Evolutionary conservation across 2,113 vertebrate genomes (phyloP), one percentile per base, ranked within the genome.

Genomic region (Lutjanus erythropterus): DNA sequence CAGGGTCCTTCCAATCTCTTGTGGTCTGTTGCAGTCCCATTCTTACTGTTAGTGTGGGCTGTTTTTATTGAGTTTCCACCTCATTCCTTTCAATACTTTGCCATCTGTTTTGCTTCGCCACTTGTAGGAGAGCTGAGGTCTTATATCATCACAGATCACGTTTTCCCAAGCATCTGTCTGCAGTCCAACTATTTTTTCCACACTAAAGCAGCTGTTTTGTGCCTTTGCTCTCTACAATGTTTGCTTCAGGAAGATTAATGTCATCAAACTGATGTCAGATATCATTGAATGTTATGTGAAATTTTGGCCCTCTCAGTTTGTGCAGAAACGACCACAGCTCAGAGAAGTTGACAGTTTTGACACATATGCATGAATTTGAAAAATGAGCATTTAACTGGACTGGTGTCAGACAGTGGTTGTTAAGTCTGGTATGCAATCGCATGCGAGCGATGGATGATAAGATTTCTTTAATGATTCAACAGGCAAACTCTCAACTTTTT

Each of bases 61-160:
- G 4, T 71, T 80, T 64, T 52, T 44, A 69, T 67, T 53, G n/a
- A 52, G 12, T 85, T 85, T 70, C 25, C 39, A 9, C 52, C 64
- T 44, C 9, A 23, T 67, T 81, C 27, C 52, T 69, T 69, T 14
- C 56, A 85, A 65, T 59, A 67, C 44, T 41, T 60, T 68, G 25
- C 82, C 74, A 58, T 91, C 78, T 84, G 60, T 58, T 83, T 81
- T 62, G 62, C 67, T 71, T 78, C 25, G 18, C 37, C 52, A 62
- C 62, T 78, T 71, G 47, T 69, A 75, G 61, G 23, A 65, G 55
- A 77, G 71, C 66, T 52, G 35, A 55, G 80, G 79, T 61, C 56
- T 71, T 75, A 70, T 47, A 78, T 83, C 65, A 78, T 65, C 72
- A 31, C 69, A 47, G 35, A 82, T 76, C 68, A 52, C 9, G 3